Conservation (phyloP, 1,140 invertebrate genomes). For the Oryzaephilus surinamensis region DNA sequence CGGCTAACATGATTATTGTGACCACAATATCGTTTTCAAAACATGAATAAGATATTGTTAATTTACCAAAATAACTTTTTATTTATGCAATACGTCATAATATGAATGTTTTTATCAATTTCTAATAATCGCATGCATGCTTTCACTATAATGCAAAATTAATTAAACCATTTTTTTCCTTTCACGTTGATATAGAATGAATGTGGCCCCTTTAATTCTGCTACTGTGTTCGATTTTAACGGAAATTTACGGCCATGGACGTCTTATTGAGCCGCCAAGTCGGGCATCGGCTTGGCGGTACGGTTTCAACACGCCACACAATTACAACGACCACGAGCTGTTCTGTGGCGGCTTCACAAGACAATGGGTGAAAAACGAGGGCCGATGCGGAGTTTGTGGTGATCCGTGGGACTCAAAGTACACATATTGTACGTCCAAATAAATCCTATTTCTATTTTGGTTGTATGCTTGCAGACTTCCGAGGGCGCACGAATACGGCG, state of each 20-base stretch:
- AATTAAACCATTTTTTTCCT: too few relatives aligned
- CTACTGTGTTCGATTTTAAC: too few relatives aligned
- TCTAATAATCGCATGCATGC: too few relatives aligned
- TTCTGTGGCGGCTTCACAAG: constrained; percentile 79
- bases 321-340: constrained; percentile 84
- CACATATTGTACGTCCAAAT: background rate
- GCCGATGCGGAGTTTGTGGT: constrained; percentile 82
- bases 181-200: too few relatives aligned
- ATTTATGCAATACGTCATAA: too few relatives aligned
- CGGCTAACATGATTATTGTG: too few relatives aligned
- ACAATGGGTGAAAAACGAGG: constrained; percentile 59
- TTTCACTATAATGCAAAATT: too few relatives aligned
- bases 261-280: constrained; percentile 75
- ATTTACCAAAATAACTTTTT: too few relatives aligned
- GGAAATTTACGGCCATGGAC: constrained; percentile 54
- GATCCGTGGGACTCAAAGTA: constrained; percentile 63
- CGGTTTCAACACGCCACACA: constrained; percentile 60
- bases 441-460: constrained; percentile 9
- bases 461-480: constrained; percentile 48
- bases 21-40: too few relatives aligned
- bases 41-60: too few relatives aligned
- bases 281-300: constrained; percentile 72
- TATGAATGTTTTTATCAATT: too few relatives aligned
- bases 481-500: constrained; percentile 72
- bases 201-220: too few relatives aligned